phyloP scores from a whole-genome alignment of 2,888 invertebrate species.

The Muschampia plurimacula region DNA sequence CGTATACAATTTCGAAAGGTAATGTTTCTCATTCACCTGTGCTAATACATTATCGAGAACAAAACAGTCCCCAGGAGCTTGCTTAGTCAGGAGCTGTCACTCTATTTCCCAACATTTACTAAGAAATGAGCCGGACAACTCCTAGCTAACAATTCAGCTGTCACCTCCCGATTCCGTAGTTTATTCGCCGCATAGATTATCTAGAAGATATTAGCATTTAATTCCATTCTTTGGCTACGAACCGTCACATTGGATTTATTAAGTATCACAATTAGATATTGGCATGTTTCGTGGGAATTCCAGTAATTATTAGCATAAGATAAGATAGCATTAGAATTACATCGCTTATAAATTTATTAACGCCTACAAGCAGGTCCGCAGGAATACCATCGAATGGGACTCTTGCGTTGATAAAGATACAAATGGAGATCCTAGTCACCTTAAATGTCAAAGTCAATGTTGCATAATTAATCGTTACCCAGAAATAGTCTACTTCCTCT shows the following conservation, averaged over 20 bases:
- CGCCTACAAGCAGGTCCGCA: slow-evolving; percentile 45
- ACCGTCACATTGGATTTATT: slow-evolving; percentile 56
- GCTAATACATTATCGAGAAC: slow-evolving; percentile 4
- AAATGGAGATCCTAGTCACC: slow-evolving; percentile 19
- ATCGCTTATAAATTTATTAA: slow-evolving; percentile 49
- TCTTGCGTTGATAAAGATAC: slow-evolving; percentile 22
- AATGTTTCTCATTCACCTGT: slow-evolving; percentile 2
- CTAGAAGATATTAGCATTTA: slow-evolving; percentile 53
- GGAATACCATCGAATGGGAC: slow-evolving; percentile 10
- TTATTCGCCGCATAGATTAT: slow-evolving; percentile 41
- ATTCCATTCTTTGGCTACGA: slow-evolving; percentile 55
- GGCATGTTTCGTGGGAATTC: slow-evolving; percentile 55
- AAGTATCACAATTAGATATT: slow-evolving; percentile 58
- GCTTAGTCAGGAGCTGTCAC: slow-evolving; percentile 25
- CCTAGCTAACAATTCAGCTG: slow-evolving; percentile 43
- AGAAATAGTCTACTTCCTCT: neutral
- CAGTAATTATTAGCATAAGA: slow-evolving; percentile 57
- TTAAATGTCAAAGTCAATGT: slow-evolving; percentile 30
- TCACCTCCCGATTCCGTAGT: slow-evolving; percentile 40
- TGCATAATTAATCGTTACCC: neutral
- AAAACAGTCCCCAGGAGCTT: slow-evolving; percentile 11
- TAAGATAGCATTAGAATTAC: slow-evolving; percentile 47
- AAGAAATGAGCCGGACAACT: slow-evolving; percentile 26
- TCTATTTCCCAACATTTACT: slow-evolving; percentile 24
- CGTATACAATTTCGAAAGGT: slow-evolving; percentile 1